Conservation (phyloP, 2,888 invertebrate genomes). For the Abscondita cerata region DNA sequence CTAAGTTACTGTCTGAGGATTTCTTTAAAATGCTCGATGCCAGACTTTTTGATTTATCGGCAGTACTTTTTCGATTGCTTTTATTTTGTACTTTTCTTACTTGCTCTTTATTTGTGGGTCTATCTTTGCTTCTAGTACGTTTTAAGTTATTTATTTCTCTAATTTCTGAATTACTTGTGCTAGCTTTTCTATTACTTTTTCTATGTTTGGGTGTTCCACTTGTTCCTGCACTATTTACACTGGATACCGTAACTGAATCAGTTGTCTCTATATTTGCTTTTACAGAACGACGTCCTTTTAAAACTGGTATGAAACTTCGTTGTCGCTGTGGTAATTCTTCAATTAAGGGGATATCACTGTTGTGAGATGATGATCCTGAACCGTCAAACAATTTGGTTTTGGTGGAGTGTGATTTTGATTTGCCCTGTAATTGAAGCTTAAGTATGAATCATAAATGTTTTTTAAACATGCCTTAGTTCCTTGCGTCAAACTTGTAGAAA, state of each 20-base stretch:
- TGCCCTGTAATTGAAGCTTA: too few relatives aligned
- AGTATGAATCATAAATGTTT: neutral
- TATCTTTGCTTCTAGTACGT: slow-evolving; percentile 10
- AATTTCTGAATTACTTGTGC: slow-evolving; percentile 20
- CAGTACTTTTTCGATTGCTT: slow-evolving; percentile 15
- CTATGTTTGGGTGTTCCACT: neutral
- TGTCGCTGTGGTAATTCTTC: slow-evolving; percentile 33
- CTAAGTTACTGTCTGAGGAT: slow-evolving; percentile 5
- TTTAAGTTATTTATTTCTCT: slow-evolving; percentile 20
- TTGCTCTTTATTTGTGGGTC: neutral
- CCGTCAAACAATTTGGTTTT: slow-evolving; percentile 24
- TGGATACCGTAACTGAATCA: neutral
- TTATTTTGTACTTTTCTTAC: slow-evolving; percentile 2
- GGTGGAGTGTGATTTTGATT: neutral
- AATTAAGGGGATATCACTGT: slow-evolving; percentile 41
- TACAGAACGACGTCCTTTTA: slow-evolving; percentile 18
- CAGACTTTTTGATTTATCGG: slow-evolving; percentile 23
- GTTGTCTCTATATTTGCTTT: neutral
- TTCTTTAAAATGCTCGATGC: neutral
- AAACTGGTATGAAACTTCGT: slow-evolving; percentile 30
- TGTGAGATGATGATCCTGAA: slow-evolving; percentile 40
- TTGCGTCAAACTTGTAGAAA: slow-evolving; percentile 9
- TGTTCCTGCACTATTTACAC: neutral
- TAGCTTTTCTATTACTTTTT: slow-evolving; percentile 11
- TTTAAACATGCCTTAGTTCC: neutral